Percentiles rank a stretch among this genome's conserved stretches.
These are phyloP conservation scores for Acleris emargana DNA, from an alignment of 2,888 invertebrate genomes.

Conservation along the genomic window DNA sequence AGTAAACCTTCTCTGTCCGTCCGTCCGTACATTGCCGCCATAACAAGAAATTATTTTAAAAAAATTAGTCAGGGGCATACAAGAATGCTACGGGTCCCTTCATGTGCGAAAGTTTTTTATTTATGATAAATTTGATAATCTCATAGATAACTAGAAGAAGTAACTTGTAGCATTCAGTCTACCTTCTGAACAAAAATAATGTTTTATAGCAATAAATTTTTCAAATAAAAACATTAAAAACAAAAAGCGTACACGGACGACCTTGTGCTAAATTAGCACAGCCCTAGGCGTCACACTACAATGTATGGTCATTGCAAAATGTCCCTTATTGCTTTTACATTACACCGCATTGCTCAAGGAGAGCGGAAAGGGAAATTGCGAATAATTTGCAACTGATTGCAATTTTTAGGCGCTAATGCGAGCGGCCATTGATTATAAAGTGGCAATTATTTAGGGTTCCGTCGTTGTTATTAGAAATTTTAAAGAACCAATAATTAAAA, in stretches of 20 bases:
- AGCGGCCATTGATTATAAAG: background rate
- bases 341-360: conserved; percentile 21
- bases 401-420: conserved; percentile 4
- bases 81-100: no score
- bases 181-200: background rate
- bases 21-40: no score
- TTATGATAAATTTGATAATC: no score
- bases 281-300: background rate
- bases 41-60: no score
- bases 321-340: conserved; percentile 6
- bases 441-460: background rate
- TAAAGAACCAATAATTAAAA: no score
- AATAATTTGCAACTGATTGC: conserved; percentile 18
- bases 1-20: no score
- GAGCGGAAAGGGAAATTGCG: conserved; percentile 26
- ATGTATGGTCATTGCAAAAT: background rate
- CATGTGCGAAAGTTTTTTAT: no score
- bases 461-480: background rate
- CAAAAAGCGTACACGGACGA: background rate
- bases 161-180: no score
- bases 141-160: no score
- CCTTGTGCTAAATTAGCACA: background rate
- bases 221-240: background rate
- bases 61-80: no score
- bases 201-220: background rate